phyloP scores from a whole-genome alignment of 2,113 vertebrate genomes.

The Chascanopsetta lugubris region DNA sequence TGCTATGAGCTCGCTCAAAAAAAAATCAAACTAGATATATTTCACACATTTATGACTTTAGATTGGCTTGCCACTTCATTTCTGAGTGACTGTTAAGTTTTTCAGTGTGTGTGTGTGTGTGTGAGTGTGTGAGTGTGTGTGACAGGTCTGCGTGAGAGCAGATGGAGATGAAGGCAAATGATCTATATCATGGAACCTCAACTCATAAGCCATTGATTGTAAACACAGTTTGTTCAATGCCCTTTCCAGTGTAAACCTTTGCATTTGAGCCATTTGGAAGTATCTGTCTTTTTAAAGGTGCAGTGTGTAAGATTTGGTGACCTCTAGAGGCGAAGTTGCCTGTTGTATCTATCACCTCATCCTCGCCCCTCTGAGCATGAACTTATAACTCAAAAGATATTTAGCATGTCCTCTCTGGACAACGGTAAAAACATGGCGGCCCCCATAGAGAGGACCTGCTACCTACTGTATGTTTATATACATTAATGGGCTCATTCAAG shows the following conservation, averaged over 20 bases:
- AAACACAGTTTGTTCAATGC: conserved; percentile 53
- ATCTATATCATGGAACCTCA: conserved; percentile 25
- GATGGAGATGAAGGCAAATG: conserved; percentile 41
- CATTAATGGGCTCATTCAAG: no score
- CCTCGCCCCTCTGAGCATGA: no score
- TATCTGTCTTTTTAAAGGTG: conserved; percentile 13
- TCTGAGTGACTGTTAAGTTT: conserved; percentile 54
- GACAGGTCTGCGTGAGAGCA: conserved; percentile 29
- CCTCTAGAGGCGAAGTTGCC: no score
- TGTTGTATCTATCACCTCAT: no score
- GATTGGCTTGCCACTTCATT: conserved; percentile 65
- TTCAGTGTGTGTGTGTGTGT: conserved; percentile 48
- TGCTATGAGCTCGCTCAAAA: conserved; percentile 74
- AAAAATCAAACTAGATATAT: conserved; percentile 73
- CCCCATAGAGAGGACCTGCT: no score
- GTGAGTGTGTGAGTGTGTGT: conserved; percentile 45
- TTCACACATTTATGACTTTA: conserved; percentile 75
- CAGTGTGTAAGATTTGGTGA: no score
- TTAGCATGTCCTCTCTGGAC: no score
- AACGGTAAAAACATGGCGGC: no score
- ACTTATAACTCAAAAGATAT: no score
- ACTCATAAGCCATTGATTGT: conserved; percentile 48
- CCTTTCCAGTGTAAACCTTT: conserved; percentile 46
- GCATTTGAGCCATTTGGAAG: conserved; percentile 26
- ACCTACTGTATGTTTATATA: no score